Percentiles rank a stretch among this genome's conserved stretches.
These are phyloP conservation scores for Drosophila chauvacae DNA, from an alignment of 1,140 invertebrate genomes.

Conservation along the genomic window DNA sequence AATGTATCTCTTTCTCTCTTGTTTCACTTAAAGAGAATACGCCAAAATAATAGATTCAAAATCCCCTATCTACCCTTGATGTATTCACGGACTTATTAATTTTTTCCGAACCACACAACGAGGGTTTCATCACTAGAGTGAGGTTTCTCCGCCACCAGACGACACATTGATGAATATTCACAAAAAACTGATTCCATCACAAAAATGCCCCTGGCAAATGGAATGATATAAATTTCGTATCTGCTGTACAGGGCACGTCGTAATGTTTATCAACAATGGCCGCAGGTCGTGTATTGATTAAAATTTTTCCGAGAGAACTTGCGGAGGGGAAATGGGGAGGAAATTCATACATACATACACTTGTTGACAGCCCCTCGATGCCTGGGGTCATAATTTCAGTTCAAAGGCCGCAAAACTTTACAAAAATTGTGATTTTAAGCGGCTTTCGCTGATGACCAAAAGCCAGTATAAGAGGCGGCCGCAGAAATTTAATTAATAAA, in stretches of 20 bases:
- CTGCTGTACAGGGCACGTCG: slow-evolving; percentile 41
- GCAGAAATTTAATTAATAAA: slow-evolving; percentile 76
- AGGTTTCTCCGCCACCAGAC: not conserved
- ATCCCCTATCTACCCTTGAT: not conserved
- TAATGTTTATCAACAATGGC: slow-evolving; percentile 77
- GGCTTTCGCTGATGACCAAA: slow-evolving; percentile 48
- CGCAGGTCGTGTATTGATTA: slow-evolving; percentile 72
- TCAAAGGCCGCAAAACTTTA: slow-evolving; percentile 56
- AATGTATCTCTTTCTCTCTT: not conserved
- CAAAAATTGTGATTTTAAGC: slow-evolving; percentile 68
- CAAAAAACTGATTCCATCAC: slow-evolving; percentile 37
- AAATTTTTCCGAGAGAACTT: slow-evolving; percentile 45
- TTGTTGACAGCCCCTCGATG: slow-evolving; percentile 63
- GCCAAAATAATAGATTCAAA: not conserved
- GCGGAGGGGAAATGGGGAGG: not conserved
- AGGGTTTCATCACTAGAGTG: not conserved
- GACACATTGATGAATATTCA: slow-evolving; percentile 20
- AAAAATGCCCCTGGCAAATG: slow-evolving; percentile 26
- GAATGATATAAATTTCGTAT: slow-evolving; percentile 68
- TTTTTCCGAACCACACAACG: not conserved
- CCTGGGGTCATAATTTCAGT: slow-evolving; percentile 61
- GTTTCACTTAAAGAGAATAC: not conserved
- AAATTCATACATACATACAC: slow-evolving; percentile 33
- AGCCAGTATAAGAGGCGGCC: slow-evolving; percentile 9
- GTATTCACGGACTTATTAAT: not conserved